phyloP scores from a whole-genome alignment of 2,888 invertebrate species.

The Cryptocephalus moraei region DNA sequence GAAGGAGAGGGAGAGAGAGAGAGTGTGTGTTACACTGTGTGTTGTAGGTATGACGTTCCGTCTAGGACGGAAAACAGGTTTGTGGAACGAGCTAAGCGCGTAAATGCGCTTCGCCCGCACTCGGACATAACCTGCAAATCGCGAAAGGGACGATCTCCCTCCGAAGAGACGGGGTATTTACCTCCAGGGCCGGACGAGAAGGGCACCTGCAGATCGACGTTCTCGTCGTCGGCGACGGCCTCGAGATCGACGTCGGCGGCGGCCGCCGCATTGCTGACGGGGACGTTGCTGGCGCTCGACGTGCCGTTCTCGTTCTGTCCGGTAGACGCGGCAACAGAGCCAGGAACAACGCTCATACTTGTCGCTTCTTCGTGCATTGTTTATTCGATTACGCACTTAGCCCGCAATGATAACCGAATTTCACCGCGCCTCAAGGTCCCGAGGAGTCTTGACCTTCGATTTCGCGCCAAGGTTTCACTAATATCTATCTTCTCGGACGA shows the following conservation, averaged over 20 bases:
- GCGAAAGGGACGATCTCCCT: slow-evolving; percentile 15
- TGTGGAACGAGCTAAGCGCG: slow-evolving; percentile 8
- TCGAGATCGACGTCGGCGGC: slow-evolving; percentile 38
- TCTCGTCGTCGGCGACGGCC: slow-evolving; percentile 45
- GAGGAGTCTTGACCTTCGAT: slow-evolving; percentile 39
- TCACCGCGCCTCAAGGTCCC: slow-evolving; percentile 38
- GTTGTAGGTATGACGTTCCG: not conserved
- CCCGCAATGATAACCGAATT: slow-evolving; percentile 36
- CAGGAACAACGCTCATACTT: slow-evolving; percentile 57
- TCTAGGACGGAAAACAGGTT: slow-evolving; percentile 14
- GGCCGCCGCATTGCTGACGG: slow-evolving; percentile 30
- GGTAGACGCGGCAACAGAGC: slow-evolving; percentile 54
- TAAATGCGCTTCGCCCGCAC: slow-evolving; percentile 6
- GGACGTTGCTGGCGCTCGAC: slow-evolving; percentile 26
- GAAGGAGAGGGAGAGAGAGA: no score
- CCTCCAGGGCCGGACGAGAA: slow-evolving; percentile 51
- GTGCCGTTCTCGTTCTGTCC: slow-evolving; percentile 38
- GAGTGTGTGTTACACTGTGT: no score
- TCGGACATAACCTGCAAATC: slow-evolving; percentile 26
- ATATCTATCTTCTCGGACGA: slow-evolving; percentile 41
- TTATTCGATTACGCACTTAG: slow-evolving; percentile 37
- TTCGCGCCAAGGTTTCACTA: slow-evolving; percentile 40
- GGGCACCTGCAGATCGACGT: slow-evolving; percentile 52
- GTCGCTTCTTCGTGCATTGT: slow-evolving; percentile 62
- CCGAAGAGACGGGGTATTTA: slow-evolving; percentile 33